Conservation (phyloP, 2,113 vertebrate genomes). For the Cettia cetti region DNA sequence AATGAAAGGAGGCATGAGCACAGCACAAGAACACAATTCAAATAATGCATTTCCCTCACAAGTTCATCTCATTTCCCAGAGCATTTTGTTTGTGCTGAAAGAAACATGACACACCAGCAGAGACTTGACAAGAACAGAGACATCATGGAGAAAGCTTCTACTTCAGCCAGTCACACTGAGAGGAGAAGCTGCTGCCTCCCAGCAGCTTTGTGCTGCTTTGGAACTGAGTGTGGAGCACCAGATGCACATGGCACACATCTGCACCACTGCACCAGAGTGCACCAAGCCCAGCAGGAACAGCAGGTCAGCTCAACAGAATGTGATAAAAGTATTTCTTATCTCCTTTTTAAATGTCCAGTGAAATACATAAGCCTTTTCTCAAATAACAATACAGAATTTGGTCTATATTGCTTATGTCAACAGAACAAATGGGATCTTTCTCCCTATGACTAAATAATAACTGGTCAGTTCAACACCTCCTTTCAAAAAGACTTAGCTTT, state of each 20-base stretch:
- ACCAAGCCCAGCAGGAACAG: not conserved
- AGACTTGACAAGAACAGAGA: not conserved
- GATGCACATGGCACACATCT: not conserved
- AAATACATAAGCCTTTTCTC: not conserved
- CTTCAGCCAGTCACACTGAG: not conserved
- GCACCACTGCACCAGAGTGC: fast-evolving
- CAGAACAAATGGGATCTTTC: not conserved
- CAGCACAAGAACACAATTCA: not conserved
- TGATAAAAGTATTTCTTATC: not conserved
- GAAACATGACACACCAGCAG: not conserved
- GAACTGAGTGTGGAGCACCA: too few relatives aligned
- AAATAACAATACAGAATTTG: not conserved
- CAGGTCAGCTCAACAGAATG: not conserved
- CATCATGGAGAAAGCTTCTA: not conserved
- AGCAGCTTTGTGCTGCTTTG: not conserved
- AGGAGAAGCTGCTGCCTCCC: not conserved
- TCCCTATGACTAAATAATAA: not conserved
- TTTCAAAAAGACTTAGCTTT: not conserved
- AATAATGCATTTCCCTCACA: not conserved
- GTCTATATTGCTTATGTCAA: not conserved
- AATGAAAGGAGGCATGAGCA: not conserved
- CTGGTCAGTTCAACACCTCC: not conserved
- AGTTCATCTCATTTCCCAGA: not conserved
- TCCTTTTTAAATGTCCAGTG: not conserved
- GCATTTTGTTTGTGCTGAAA: not conserved